Evolutionary conservation across 2,797 vertebrate species (phyloP).

Genomic region (Lacerta agilis): DNA sequence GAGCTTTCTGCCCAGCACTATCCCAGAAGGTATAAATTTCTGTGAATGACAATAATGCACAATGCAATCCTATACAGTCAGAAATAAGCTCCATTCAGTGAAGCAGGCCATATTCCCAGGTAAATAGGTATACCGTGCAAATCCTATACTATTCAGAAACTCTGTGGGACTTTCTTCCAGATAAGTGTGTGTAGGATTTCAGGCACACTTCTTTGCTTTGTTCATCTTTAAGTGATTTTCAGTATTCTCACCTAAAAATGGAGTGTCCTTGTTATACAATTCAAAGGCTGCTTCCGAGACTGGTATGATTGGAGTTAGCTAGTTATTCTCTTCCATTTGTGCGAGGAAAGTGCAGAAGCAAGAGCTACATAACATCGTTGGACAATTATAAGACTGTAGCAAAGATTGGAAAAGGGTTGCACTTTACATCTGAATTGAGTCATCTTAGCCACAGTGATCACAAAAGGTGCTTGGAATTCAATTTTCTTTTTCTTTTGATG

Average conservation of each 20-base stretch:
- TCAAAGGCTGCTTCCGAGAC: background rate
- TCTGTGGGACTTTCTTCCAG: background rate
- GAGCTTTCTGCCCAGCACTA: background rate
- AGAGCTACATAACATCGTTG: background rate
- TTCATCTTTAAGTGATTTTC: background rate
- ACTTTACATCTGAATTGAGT: background rate
- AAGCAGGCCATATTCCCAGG: too few relatives aligned
- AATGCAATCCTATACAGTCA: background rate
- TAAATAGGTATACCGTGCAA: too few relatives aligned
- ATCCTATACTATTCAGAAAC: too few relatives aligned
- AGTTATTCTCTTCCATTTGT: background rate
- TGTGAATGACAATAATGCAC: background rate
- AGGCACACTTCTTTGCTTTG: background rate
- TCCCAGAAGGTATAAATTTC: background rate
- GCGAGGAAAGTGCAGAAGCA: background rate
- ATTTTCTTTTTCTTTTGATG: background rate
- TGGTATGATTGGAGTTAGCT: background rate
- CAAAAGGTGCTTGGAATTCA: background rate
- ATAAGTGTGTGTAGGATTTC: background rate
- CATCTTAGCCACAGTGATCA: background rate
- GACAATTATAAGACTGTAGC: background rate
- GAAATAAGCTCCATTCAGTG: background rate
- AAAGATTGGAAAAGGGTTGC: background rate
- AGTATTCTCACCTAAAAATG: background rate
- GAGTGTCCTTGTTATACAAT: background rate